Percentiles rank a stretch among this genome's conserved stretches.
Conservation (phyloP, 1,140 invertebrate genomes). For the Zaprionus gabonicus region DNA sequence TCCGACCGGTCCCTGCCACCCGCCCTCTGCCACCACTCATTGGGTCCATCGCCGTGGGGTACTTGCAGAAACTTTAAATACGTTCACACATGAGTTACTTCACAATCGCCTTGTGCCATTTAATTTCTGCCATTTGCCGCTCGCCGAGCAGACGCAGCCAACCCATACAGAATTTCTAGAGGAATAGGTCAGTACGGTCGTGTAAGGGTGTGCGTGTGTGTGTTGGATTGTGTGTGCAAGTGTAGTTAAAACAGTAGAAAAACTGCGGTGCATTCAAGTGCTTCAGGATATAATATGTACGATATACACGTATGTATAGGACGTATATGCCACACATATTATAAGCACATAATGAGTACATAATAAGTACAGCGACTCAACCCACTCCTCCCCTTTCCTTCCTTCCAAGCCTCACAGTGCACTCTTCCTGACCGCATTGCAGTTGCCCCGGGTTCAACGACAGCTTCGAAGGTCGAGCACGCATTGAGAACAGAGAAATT, state of each 20-base stretch:
- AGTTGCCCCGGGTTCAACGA: slow-evolving; percentile 80
- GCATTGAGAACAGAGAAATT: slow-evolving; percentile 15
- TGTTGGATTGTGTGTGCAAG: slow-evolving; percentile 26
- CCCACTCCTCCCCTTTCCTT: background rate
- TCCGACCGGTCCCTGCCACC: background rate
- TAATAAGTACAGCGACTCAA: slow-evolving; percentile 48
- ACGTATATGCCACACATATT: slow-evolving; percentile 24
- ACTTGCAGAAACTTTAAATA: slow-evolving; percentile 39
- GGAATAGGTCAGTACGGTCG: slow-evolving; percentile 82
- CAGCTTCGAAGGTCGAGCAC: slow-evolving; percentile 76
- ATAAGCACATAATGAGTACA: slow-evolving; percentile 55
- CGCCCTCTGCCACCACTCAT: no score
- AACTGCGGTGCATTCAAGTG: slow-evolving; percentile 34
- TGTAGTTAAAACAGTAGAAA: slow-evolving; percentile 35
- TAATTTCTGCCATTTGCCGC: slow-evolving; percentile 41
- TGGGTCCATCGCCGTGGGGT: background rate
- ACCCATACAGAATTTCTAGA: slow-evolving; percentile 69
- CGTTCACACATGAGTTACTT: slow-evolving; percentile 55
- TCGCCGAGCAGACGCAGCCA: slow-evolving; percentile 28
- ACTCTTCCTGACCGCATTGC: slow-evolving; percentile 34
- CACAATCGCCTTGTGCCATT: slow-evolving; percentile 49
- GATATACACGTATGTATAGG: slow-evolving; percentile 3
- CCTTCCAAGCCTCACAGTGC: background rate
- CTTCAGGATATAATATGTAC: slow-evolving; percentile 30
- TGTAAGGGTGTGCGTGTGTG: slow-evolving; percentile 55